Percentiles rank a stretch among this genome's conserved stretches.
Evolutionary conservation across 2,797 vertebrate genomes (phyloP).

Genomic region (Sebastes hubbsi): DNA sequence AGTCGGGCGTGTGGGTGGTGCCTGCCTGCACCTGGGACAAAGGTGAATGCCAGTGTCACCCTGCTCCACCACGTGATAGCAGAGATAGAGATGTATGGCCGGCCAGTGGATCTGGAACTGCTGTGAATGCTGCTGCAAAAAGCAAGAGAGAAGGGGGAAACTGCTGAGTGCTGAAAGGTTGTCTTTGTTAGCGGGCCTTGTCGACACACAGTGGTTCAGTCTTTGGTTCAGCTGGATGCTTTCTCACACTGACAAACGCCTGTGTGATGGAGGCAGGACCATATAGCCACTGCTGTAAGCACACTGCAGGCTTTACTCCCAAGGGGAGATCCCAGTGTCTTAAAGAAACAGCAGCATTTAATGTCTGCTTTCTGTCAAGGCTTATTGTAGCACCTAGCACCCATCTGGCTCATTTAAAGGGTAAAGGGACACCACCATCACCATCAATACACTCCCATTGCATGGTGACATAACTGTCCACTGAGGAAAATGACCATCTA

Average conservation of each 20-base stretch:
- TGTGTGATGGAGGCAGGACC: conserved; percentile 69
- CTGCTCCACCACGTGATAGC: conserved; percentile 47
- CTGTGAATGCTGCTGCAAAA: conserved; percentile 61
- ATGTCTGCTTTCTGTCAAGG: conserved; percentile 2
- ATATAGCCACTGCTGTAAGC: conserved; percentile 62
- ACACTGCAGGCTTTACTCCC: conserved; percentile 56
- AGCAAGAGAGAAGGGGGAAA: conserved; percentile 58
- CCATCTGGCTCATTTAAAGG: conserved; percentile 1
- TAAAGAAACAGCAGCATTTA: conserved; percentile 54
- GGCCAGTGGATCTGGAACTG: conserved; percentile 31
- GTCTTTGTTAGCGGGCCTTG: conserved; percentile 79
- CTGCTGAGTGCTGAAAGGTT: conserved; percentile 73
- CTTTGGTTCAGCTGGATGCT: conserved; percentile 72
- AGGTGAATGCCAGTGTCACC: conserved; percentile 66
- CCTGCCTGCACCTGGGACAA: conserved; percentile 63
- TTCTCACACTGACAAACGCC: conserved; percentile 75
- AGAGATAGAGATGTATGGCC: conserved; percentile 33
- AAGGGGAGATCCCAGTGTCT: conserved; percentile 60
- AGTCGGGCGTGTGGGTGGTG: conserved; percentile 21
- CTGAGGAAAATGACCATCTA: conserved; percentile 26
- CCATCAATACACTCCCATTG: not conserved
- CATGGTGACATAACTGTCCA: conserved; percentile 24
- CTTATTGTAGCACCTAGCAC: not conserved
- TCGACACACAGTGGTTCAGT: conserved; percentile 77
- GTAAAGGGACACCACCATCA: not conserved